Base-by-base conservation (phyloP, 2,888 invertebrate genomes). In the Pristionchus exspectatus region DNA sequence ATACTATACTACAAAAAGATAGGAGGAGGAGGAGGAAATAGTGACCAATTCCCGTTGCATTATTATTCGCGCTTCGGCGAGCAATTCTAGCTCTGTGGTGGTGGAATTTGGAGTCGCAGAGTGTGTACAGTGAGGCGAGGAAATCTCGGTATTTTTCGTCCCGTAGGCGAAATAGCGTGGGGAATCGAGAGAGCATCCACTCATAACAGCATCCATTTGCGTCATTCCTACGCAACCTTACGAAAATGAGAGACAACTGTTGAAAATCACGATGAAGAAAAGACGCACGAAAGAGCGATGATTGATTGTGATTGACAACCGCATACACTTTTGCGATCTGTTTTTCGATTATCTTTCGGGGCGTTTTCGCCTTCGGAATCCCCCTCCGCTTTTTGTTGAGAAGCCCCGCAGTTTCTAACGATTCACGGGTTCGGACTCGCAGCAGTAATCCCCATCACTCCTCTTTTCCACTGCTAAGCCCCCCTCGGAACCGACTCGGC, bases 1-100 rank as follows among this genome's bases (percentile, higher is more conserved):
- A 81, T 81, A 81, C 81, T 81, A 81, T 81, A 81, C 81, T 81
- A 81, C 81, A 81, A 81, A 81, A 81, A 81, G 81, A 81, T 81
- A 81, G 81, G 44, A 44, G 54, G 54, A 54, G 50, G 54, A 54
- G 50, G 50, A 81, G n/a, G 21, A 44, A 81, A 81, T 81, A 81
- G 81, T 81, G 81, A 81, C 81, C 81, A 81, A 81, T 81, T 81
- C 81, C 24, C 54, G 33, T 77, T 44, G 77, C 44, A 74, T 74
- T 74, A 74, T 74, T 74, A 74, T 74, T 74, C 30, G 74, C 74
- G 74, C 74, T 74, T 24, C 21, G 38, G 44, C 38, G 74, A 74
- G 74, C 74, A 74, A 33, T 59, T 63, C 63, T 21, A n/a, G 63
- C 63, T 50, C 44, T 50, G 44, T 50, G 44, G 44, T 12, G 63